Evolutionary conservation across 2,113 vertebrate genomes (phyloP).

Genomic region (Orientallactaga bullata): DNA sequence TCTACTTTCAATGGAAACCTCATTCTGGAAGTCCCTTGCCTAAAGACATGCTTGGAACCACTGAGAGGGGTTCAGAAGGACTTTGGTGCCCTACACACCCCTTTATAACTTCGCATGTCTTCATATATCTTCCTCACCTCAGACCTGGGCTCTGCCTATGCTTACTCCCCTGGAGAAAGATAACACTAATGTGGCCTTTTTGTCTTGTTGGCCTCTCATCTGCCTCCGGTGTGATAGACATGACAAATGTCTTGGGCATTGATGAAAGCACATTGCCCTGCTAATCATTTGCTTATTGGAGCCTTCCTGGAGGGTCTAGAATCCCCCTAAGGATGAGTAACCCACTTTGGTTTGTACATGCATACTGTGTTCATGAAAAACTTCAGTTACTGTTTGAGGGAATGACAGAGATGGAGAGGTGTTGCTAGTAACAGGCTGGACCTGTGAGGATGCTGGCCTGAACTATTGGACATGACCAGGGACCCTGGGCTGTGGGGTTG

Average conservation of each 20-base stretch:
- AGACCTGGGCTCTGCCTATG: too few species aligned
- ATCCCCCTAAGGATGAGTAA: background rate
- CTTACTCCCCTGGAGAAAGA: background rate
- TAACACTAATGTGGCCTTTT: background rate
- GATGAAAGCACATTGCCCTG: too few species aligned
- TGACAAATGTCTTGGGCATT: background rate
- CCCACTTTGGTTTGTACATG: background rate
- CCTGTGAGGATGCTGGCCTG: too few species aligned
- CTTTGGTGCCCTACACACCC: background rate
- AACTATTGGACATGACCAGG: too few species aligned
- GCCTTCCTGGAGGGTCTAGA: background rate
- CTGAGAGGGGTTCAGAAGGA: background rate
- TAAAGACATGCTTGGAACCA: background rate
- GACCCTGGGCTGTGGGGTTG: too few species aligned
- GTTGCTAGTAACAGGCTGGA: too few species aligned
- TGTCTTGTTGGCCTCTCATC: background rate
- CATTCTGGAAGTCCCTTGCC: background rate
- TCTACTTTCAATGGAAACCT: background rate
- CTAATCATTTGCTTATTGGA: background rate
- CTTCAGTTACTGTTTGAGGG: background rate
- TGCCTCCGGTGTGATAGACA: background rate
- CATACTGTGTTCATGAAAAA: too few species aligned
- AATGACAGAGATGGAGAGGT: background rate
- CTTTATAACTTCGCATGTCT: background rate
- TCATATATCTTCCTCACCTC: too few species aligned